phyloP scores from a whole-genome alignment of 64 coral and sea anemone species.

The Stichodactyla mertensii region DNA sequence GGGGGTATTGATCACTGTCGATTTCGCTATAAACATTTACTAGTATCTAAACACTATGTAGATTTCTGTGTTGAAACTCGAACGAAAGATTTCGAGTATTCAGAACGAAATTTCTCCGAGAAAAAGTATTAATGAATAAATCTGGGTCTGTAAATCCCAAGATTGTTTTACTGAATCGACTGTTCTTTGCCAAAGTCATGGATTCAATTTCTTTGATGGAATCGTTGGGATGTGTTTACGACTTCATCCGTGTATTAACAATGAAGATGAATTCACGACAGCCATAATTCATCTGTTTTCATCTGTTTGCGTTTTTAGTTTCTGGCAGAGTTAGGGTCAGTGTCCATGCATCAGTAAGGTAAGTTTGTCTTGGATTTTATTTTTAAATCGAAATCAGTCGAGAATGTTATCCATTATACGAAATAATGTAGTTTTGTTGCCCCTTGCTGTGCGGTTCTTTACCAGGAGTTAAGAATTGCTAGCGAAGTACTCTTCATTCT shows the following conservation, averaged over 20 bases:
- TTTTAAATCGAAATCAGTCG: neutral
- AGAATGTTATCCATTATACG: neutral
- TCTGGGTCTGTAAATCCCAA: neutral
- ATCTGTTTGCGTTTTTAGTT: neutral
- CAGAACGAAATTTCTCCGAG: neutral
- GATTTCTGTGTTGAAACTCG: neutral
- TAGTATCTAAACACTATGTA: neutral
- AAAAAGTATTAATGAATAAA: neutral
- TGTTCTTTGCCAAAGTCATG: neutral
- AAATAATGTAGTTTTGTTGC: neutral
- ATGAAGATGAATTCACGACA: neutral
- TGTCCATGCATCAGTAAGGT: slow-evolving; percentile 11
- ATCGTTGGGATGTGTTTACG: neutral
- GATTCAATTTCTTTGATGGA: too few relatives aligned
- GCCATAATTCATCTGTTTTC: neutral
- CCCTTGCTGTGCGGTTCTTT: neutral
- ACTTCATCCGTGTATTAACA: neutral
- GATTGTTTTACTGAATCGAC: neutral
- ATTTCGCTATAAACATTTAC: neutral
- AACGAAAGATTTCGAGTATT: neutral
- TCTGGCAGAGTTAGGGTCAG: neutral
- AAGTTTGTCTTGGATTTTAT: neutral
- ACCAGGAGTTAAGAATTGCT: neutral
- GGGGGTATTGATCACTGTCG: neutral
- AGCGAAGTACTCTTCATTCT: neutral